Base-by-base conservation (phyloP, 2,888 invertebrate species). In the Thysanoteuthis rhombus region DNA sequence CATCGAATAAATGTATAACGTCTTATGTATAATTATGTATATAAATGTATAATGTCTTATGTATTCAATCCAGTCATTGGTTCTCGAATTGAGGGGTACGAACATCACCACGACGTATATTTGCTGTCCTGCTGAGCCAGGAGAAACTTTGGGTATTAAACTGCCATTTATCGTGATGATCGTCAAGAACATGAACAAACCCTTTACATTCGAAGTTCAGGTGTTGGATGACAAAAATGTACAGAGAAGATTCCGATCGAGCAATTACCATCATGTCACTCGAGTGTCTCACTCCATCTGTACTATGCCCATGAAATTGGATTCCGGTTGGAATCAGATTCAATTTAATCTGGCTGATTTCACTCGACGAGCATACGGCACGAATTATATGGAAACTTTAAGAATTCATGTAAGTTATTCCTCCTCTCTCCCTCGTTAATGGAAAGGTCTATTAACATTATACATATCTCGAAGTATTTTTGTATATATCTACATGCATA, bases 281-380 rank as follows among this genome's bases (percentile, higher is more conserved):
- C 97, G 98, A 95, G 98, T 99, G 5, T 98, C 98, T 97, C 98
- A 99, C 16, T 99, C 99, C 96, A 99, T 99, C 95, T 99, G 99
- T 96, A 98, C 99, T 10, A 99, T 99, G 99, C 99, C 99, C 0
- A 98, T 99, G 98, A 97, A 99, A 93, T 97, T 99, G 94, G 98
- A 98, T 95, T 98, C 98, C 96, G 99, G 99, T 39, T 99, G 99
- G 99, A 99, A 99, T 96, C 97, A 97, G 95, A 98, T 99, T 94
- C 99, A 99, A 97, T 99, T 99, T 96, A 99, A 99, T 97, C 97
- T 99, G 94, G 98, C 98, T 0, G 99, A 99, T 97, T 99, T 99
- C 97, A 99, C 98, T 3, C 97, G 98, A 95, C 97, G 99, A 95
- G 99, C 99, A 0, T 99, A 99, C 96, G 99, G 99, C 12, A 99